Percentiles rank a stretch among this genome's conserved stretches.
phyloP scores from a whole-genome alignment of 2,888 invertebrate species.

The Caenorhabditis sp. region DNA sequence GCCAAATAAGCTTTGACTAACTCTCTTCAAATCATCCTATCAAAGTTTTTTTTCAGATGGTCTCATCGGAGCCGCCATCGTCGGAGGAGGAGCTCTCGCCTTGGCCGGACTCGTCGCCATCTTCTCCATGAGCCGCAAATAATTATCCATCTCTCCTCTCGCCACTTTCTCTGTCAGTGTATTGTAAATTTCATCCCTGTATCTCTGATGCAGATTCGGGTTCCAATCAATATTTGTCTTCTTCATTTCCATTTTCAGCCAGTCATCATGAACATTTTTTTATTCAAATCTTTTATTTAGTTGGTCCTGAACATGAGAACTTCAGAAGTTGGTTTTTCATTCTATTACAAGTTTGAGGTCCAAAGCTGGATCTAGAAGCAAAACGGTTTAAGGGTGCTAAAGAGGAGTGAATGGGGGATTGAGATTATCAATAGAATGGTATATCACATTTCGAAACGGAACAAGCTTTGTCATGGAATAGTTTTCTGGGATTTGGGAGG shows the following conservation, averaged over 20 bases:
- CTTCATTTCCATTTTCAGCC: neutral
- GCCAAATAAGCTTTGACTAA: no score
- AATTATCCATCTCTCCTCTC: neutral
- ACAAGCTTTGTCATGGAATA: constrained; percentile 16
- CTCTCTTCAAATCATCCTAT: neutral
- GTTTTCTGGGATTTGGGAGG: neutral
- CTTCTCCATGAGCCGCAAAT: constrained; percentile 67
- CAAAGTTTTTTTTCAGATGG: constrained; percentile 75
- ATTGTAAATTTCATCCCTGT: constrained; percentile 22
- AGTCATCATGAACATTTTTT: neutral
- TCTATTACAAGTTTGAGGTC: neutral
- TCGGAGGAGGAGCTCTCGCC: constrained; percentile 80
- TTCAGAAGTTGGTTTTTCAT: neutral
- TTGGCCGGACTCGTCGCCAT: constrained; percentile 76
- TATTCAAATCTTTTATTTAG: neutral
- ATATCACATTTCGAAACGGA: constrained; percentile 14
- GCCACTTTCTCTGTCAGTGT: neutral
- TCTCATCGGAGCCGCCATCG: constrained; percentile 79
- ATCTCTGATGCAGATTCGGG: constrained; percentile 22
- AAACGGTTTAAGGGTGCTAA: neutral
- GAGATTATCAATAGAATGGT: constrained; percentile 37
- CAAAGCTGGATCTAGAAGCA: neutral
- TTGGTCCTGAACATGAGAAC: neutral
- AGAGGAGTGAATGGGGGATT: neutral
- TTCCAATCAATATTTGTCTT: neutral